Evolutionary conservation across 2,888 invertebrate species (phyloP).

Genomic region (Bedellia somnulentella): DNA sequence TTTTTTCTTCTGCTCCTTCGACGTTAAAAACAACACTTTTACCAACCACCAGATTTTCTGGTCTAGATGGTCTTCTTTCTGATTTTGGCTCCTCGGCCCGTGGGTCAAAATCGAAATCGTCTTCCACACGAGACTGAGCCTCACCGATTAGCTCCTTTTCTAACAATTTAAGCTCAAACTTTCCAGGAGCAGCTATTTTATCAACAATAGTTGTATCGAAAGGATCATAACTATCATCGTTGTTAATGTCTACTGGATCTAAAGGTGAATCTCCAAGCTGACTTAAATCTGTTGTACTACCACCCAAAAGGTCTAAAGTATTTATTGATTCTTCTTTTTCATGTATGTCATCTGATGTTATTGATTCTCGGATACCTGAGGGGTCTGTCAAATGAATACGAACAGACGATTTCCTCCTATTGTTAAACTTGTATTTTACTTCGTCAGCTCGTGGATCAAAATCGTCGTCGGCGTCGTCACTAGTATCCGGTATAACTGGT

Average conservation of each 20-base stretch:
- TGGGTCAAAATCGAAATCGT: slow-evolving; percentile 84
- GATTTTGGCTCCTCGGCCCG: slow-evolving; percentile 64
- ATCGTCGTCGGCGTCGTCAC: slow-evolving; percentile 47
- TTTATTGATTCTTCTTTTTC: slow-evolving; percentile 27
- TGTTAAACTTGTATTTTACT: slow-evolving; percentile 31
- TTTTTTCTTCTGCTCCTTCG: slow-evolving; percentile 22
- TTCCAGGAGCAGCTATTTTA: slow-evolving; percentile 72
- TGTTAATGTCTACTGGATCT: slow-evolving; percentile 61
- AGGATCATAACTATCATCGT: slow-evolving; percentile 71
- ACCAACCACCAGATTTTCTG: slow-evolving; percentile 57
- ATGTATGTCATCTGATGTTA: slow-evolving; percentile 44
- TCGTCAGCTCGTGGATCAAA: slow-evolving; percentile 70
- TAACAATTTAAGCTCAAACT: slow-evolving; percentile 75
- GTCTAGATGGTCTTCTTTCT: slow-evolving; percentile 65
- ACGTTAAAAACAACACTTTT: slow-evolving; percentile 59
- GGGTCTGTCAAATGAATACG: slow-evolving; percentile 68
- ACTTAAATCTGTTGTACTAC: slow-evolving; percentile 75
- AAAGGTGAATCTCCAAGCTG: slow-evolving; percentile 70
- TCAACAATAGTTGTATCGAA: slow-evolving; percentile 83
- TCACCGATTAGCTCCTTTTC: slow-evolving; percentile 74
- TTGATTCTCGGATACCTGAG: slow-evolving; percentile 59
- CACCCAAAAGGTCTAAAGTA: slow-evolving; percentile 71
- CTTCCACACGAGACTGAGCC: slow-evolving; percentile 42
- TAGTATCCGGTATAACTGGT: slow-evolving; percentile 28
- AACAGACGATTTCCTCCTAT: slow-evolving; percentile 50